phyloP scores from a whole-genome alignment of 2,888 invertebrate species.

The Philaethria dido region DNA sequence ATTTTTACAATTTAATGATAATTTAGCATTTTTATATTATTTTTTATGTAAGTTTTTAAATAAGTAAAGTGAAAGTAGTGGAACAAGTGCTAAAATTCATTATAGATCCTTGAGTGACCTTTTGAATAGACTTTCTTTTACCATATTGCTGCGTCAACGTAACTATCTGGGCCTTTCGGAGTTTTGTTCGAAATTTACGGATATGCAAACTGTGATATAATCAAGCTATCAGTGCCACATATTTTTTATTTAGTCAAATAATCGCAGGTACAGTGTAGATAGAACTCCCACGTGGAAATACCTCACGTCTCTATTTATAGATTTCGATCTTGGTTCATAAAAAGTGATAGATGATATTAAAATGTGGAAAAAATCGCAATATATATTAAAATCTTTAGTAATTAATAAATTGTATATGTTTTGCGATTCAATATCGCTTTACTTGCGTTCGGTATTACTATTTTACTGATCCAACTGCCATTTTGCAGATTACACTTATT shows the following conservation, averaged over 20 bases:
- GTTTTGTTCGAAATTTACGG: slow-evolving; percentile 54
- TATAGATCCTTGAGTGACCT: slow-evolving; percentile 81
- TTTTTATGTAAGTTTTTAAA: slow-evolving; percentile 65
- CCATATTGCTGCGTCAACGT: slow-evolving; percentile 72
- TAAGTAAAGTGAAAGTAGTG: slow-evolving; percentile 70
- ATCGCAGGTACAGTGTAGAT: slow-evolving; percentile 68
- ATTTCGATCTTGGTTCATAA: slow-evolving; percentile 73
- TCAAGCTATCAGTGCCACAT: slow-evolving; percentile 69
- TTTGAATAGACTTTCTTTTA: slow-evolving; percentile 76
- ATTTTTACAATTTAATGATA: slow-evolving; percentile 59
- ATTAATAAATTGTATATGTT: slow-evolving; percentile 19
- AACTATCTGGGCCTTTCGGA: slow-evolving; percentile 56
- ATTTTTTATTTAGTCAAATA: slow-evolving; percentile 61
- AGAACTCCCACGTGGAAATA: slow-evolving; percentile 83
- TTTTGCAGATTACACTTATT: slow-evolving; percentile 39
- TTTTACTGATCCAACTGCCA: slow-evolving; percentile 38
- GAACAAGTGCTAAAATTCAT: slow-evolving; percentile 68
- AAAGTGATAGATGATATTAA: slow-evolving; percentile 63
- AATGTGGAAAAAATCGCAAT: slow-evolving; percentile 49
- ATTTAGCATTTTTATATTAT: slow-evolving; percentile 59
- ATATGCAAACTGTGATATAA: slow-evolving; percentile 70
- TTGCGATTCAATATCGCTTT: slow-evolving; percentile 18
- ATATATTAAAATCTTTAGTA: slow-evolving; percentile 19
- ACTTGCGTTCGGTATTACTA: slow-evolving; percentile 29
- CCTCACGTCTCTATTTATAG: slow-evolving; percentile 81